Evolutionary conservation across 2,797 vertebrate species (phyloP).

Genomic region (Dendrocincla fuliginosa): DNA sequence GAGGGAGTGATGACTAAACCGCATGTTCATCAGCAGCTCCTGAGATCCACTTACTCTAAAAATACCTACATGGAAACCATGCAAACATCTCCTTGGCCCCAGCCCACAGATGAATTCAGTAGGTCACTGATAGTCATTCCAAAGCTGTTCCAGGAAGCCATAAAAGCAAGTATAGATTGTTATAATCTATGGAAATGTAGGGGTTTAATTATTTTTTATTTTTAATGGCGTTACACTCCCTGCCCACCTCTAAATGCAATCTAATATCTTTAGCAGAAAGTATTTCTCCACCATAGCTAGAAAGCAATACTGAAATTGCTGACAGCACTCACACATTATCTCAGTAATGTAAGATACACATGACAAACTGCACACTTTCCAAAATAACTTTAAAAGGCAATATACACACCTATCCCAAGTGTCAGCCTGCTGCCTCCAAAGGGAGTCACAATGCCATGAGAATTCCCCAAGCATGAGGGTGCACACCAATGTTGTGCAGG

Average conservation of each 20-base stretch:
- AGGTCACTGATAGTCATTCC: neutral
- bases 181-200: neutral
- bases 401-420: rapidly evolving
- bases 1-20: constrained; percentile 49
- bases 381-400: neutral
- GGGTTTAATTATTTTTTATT: neutral
- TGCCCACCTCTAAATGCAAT: neutral
- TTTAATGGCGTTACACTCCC: neutral
- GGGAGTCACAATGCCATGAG: rapidly evolving
- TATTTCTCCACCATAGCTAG: neutral
- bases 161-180: neutral
- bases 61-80: constrained; percentile 52
- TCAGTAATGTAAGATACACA: neutral
- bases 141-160: constrained; percentile 24
- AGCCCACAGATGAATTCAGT: constrained; percentile 1
- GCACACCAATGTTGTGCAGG: neutral
- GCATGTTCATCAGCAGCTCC: constrained; percentile 32
- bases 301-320: neutral
- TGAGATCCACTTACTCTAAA: constrained; percentile 47
- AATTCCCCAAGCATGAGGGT: neutral
- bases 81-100: neutral
- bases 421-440: neutral
- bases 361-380: neutral
- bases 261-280: constrained; percentile 22
- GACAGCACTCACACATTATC: neutral